These are phyloP conservation scores for Conger conger DNA, from an alignment of 2,113 vertebrate genomes.

Conservation along the genomic window DNA sequence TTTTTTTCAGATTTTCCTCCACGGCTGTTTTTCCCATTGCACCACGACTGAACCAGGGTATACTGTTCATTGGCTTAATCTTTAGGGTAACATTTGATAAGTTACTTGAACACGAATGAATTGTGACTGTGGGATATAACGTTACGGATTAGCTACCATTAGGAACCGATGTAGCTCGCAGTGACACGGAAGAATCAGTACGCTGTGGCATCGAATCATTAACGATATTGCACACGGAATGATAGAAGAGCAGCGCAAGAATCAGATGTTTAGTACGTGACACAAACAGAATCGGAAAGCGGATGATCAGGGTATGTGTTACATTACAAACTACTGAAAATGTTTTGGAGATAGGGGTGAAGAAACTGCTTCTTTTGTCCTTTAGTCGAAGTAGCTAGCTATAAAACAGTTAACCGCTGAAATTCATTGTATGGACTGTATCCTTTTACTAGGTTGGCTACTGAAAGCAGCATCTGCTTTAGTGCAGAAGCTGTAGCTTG, in stretches of 20 bases:
- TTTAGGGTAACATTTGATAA: background rate
- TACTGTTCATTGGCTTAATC: background rate
- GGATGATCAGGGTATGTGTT: constrained; percentile 24
- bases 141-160: background rate
- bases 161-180: background rate
- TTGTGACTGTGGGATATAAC: background rate
- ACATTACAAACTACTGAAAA: background rate
- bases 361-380: background rate
- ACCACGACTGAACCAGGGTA: background rate
- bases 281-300: background rate
- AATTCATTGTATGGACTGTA: background rate
- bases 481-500: background rate
- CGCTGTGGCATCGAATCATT: background rate
- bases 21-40: background rate
- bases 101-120: background rate
- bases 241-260: background rate
- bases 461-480: background rate
- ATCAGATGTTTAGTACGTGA: background rate
- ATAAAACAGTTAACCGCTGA: background rate
- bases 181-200: background rate
- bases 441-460: background rate
- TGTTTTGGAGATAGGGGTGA: background rate
- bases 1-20: background rate
- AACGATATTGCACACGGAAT: background rate
- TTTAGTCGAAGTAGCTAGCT: constrained; percentile 2